Evolutionary conservation across 2,888 invertebrate species (phyloP), one percentile per base, ranked within the genome.

Genomic region (Cheilosia scutellata): DNA sequence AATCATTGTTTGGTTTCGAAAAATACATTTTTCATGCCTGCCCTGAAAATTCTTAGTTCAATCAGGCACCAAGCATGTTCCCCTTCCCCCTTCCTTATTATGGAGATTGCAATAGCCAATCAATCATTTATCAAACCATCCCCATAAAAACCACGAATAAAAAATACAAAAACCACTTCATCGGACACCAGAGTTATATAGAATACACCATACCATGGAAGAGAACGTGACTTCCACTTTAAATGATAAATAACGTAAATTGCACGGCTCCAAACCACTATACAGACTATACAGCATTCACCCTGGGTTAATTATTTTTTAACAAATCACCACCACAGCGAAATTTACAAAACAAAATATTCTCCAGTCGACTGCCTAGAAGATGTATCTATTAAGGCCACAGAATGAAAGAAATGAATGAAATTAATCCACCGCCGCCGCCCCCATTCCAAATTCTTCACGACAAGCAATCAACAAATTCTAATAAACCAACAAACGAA

Each of bases 391-490:
- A 80, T 84, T 75, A 84, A 47, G 42, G 37, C 68, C 44, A 53
- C 58, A n/a, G 60, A 76, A 76, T 76, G 58, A 76, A 58, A 40
- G 44, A 55, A 68, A 55, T 44, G 57, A 51, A 27, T 49, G 44
- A 66, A 66, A 66, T 58, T 33, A 33, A 47, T 51, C 53, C 42
- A 27, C 16, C 40, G 42, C 16, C 42, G n/a, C 49, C 27, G 6
- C 44, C 63, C 25, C 27, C 58, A 9, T 37, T 11, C 11, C 37
- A 11, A 37, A 11, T 55, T 62, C 27, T n/a, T 4, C 60, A 58
- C 74, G 75, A 55, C 75, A 71, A 75, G 80, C 84, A 80, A 84
- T 84, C 84, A 80, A 76, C 80, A 80, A 84, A 84, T 80, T 71
- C 84, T 75, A 80, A 80, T 84, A 71, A 84, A 84, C 84, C 84